Percentiles rank a stretch among this genome's conserved stretches.
Conservation (phyloP, 2,113 vertebrate genomes). For the Bubalus kerabau region DNA sequence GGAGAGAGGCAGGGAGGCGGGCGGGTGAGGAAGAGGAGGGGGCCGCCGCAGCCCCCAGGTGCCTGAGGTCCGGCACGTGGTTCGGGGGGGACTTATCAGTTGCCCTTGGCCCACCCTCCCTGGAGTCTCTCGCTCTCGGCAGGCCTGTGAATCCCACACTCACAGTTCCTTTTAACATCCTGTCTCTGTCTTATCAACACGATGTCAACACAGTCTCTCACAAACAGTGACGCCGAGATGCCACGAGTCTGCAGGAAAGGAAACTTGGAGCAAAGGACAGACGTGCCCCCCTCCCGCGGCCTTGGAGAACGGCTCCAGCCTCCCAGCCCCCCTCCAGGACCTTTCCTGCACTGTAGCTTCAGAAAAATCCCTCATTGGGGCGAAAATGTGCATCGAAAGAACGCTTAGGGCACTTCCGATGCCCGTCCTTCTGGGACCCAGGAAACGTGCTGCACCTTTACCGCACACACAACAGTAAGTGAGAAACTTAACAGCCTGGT, state of each 20-base stretch:
- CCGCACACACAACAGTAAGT: rapidly evolving
- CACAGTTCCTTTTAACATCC: neutral
- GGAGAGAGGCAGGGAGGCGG: neutral
- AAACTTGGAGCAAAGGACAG: neutral
- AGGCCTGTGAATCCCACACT: rapidly evolving
- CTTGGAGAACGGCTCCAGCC: neutral
- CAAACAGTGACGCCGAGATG: neutral
- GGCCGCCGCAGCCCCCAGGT: rapidly evolving
- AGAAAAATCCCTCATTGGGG: neutral
- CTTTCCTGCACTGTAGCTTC: neutral
- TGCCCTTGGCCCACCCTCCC: too few species aligned
- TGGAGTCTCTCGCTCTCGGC: rapidly evolving
- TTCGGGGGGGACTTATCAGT: too few species aligned
- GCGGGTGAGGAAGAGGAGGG: neutral
- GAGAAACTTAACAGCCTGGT: neutral
- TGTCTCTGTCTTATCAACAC: neutral
- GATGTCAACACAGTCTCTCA: too few species aligned
- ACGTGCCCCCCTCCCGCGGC: neutral
- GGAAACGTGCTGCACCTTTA: rapidly evolving
- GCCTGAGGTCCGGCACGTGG: rapidly evolving
- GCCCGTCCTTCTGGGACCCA: neutral
- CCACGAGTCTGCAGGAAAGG: too few species aligned
- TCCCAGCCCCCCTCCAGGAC: neutral
- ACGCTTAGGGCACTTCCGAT: neutral
- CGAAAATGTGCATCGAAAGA: neutral